These are phyloP conservation scores for Periophthalmus magnuspinnatus DNA, from an alignment of 2,797 vertebrate genomes.

Conservation along the genomic window DNA sequence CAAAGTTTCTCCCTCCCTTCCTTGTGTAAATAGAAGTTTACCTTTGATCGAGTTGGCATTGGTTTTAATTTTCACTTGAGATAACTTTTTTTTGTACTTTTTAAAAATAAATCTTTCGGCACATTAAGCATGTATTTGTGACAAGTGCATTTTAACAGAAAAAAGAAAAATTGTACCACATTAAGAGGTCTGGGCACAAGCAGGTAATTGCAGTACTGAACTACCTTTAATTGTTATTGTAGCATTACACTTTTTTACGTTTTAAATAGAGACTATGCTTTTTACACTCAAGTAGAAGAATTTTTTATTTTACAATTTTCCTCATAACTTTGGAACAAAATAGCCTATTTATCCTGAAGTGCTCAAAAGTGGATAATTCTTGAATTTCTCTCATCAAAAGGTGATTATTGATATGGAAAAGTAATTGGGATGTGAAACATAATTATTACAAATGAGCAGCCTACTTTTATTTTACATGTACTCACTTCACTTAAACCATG, in stretches of 20 bases:
- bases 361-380: no score
- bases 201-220: no score
- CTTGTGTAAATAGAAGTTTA: conserved; percentile 17
- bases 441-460: not conserved
- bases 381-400: not conserved
- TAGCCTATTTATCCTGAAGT: not conserved
- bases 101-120: no score
- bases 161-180: no score
- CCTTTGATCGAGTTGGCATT: conserved; percentile 10
- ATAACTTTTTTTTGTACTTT: not conserved
- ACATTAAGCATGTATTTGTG: no score
- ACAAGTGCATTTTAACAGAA: no score
- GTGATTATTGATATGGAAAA: not conserved
- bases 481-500: not conserved
- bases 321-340: not conserved
- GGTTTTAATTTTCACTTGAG: not conserved
- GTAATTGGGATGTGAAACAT: not conserved
- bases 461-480: not conserved
- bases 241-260: not conserved
- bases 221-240: not conserved
- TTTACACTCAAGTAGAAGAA: not conserved
- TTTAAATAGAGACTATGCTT: not conserved
- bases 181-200: no score
- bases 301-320: not conserved
- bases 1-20: conserved; percentile 16